phyloP scores from a whole-genome alignment of 2,113 vertebrate species.

The Petrocephalus microphthalmus region DNA sequence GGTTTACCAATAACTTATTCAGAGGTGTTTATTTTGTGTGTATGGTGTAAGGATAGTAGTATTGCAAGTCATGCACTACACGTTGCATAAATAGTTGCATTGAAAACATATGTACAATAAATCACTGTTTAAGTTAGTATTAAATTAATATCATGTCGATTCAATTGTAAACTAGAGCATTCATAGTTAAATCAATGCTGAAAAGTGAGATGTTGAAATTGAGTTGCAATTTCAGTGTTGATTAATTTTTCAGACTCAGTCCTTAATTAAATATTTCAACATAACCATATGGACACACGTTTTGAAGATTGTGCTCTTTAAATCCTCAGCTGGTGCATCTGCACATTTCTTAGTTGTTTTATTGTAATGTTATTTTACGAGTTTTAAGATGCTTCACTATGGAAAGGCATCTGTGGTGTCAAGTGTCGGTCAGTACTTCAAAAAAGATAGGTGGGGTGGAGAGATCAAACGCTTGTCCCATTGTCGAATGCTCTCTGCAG shows the following conservation, averaged over 20 bases:
- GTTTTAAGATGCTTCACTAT: not conserved
- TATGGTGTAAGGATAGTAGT: not conserved
- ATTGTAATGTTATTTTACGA: not conserved
- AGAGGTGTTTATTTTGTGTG: not conserved
- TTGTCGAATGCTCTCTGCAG: constrained; percentile 7
- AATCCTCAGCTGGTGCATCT: not conserved
- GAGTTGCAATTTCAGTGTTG: too few species aligned
- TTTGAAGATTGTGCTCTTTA: not conserved
- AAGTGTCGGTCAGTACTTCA: not conserved
- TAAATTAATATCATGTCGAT: too few species aligned
- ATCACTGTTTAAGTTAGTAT: too few species aligned
- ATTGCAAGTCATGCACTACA: too few species aligned
- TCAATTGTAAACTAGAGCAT: too few species aligned
- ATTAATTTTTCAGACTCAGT: too few species aligned
- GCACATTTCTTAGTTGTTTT: not conserved
- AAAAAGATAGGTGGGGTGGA: constrained; percentile 13
- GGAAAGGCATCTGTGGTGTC: not conserved
- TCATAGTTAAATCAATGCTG: too few species aligned
- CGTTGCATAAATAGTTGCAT: too few species aligned
- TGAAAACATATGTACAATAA: too few species aligned
- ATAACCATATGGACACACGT: not conserved
- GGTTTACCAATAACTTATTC: not conserved
- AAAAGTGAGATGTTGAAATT: too few species aligned
- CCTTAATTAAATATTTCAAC: too few species aligned
- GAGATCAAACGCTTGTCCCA: constrained; percentile 4